phyloP scores from a whole-genome alignment of 2,797 vertebrate species.

The Alca torda region DNA sequence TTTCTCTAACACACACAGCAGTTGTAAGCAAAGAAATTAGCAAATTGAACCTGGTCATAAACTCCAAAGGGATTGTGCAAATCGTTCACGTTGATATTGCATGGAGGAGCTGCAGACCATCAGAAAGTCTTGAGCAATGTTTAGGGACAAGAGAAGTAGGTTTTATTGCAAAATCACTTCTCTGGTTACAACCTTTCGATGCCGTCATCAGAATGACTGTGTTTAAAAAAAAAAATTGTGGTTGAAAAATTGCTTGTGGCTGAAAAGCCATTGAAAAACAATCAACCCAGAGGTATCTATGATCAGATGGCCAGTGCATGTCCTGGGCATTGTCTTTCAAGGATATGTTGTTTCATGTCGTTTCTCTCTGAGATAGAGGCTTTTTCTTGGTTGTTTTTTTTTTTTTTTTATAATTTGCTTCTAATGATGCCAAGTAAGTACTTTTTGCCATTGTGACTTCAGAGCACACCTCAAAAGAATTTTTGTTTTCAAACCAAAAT shows the following conservation, averaged over 20 bases:
- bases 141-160: background rate
- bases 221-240: background rate
- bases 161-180: background rate
- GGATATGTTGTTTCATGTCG: background rate
- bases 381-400: background rate
- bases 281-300: background rate
- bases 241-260: background rate
- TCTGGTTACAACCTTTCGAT: background rate
- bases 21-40: background rate
- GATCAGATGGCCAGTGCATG: background rate
- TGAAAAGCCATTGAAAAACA: background rate
- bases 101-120: background rate
- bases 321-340: background rate
- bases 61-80: background rate
- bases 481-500: background rate
- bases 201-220: background rate
- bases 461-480: background rate
- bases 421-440: background rate
- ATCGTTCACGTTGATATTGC: fast-evolving
- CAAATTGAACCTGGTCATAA: background rate
- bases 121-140: background rate
- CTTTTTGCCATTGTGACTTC: background rate
- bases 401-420: background rate
- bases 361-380: background rate
- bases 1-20: background rate